Percentiles rank a stretch among this genome's conserved stretches.
phyloP scores from a whole-genome alignment of 53 echinoderm and acorn worm species.

The Paelopatides confundens region DNA sequence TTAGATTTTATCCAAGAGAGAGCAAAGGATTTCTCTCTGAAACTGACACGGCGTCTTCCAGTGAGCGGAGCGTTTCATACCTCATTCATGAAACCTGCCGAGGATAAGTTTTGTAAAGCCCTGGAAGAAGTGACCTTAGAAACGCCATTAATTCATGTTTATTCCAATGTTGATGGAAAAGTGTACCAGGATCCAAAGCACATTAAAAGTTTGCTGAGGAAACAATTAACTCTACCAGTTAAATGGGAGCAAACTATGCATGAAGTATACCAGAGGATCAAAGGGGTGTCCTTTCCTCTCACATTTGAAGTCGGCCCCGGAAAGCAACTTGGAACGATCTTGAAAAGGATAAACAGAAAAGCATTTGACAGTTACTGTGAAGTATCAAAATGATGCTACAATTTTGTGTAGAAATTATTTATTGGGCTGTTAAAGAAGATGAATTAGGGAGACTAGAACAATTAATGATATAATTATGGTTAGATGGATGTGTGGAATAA shows the following conservation, averaged over 20 bases:
- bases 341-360: conserved; percentile 77
- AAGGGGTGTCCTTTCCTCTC: conserved; percentile 76
- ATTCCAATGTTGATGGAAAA: conserved; percentile 87
- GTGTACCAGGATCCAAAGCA: conserved; percentile 63
- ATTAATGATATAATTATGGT: no score
- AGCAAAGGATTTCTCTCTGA: conserved; percentile 64
- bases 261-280: conserved; percentile 72
- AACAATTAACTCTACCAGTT: conserved; percentile 80
- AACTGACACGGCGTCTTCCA: conserved; percentile 57
- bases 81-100: conserved; percentile 84
- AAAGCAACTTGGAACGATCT: conserved; percentile 76
- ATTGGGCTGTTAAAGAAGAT: no score
- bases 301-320: conserved; percentile 93
- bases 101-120: conserved; percentile 63
- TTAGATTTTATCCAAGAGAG: conserved; percentile 83
- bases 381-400: background rate
- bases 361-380: conserved; percentile 50
- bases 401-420: no score
- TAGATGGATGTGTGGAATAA: no score
- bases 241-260: conserved; percentile 97
- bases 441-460: no score
- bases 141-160: conserved; percentile 71
- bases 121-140: conserved; percentile 68
- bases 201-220: conserved; percentile 65
- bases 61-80: conserved; percentile 99